Conservation (phyloP, 2,888 invertebrate genomes). For the Notodonta dromedarius region DNA sequence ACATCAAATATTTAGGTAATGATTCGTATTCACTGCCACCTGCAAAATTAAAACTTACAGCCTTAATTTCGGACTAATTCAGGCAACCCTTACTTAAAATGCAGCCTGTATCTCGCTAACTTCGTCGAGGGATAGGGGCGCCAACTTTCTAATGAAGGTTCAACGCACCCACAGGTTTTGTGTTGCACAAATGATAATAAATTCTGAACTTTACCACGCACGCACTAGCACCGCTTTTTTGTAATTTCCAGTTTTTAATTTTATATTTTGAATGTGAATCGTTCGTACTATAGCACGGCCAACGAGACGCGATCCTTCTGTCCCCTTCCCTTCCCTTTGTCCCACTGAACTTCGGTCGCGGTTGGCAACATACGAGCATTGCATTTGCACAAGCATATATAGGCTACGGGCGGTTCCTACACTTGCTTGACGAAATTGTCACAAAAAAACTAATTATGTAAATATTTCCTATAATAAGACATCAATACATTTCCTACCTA, state of each 20-base stretch:
- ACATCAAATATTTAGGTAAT: no score
- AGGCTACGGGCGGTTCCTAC: no score
- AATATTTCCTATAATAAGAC: no score
- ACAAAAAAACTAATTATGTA: no score
- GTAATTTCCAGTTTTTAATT: background rate
- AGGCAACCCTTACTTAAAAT: slow-evolving; percentile 32
- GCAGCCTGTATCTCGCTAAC: slow-evolving; percentile 30
- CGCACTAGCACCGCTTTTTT: background rate
- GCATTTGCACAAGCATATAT: no score
- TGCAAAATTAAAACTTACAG: background rate
- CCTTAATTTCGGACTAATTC: background rate
- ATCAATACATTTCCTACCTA: no score
- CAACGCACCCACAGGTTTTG: slow-evolving; percentile 17
- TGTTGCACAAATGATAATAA: background rate
- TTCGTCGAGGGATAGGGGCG: slow-evolving; percentile 13
- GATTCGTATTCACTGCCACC: background rate
- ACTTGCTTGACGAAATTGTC: no score
- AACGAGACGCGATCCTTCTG: no score
- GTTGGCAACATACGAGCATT: no score
- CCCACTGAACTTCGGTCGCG: no score
- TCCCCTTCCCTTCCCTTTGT: no score
- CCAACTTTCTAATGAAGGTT: slow-evolving; percentile 38
- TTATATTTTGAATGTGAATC: background rate
- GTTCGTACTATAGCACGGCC: no score
- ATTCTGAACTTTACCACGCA: background rate